Evolutionary conservation across 1,140 invertebrate genomes (phyloP).

Genomic region (Achatina immaculata): DNA sequence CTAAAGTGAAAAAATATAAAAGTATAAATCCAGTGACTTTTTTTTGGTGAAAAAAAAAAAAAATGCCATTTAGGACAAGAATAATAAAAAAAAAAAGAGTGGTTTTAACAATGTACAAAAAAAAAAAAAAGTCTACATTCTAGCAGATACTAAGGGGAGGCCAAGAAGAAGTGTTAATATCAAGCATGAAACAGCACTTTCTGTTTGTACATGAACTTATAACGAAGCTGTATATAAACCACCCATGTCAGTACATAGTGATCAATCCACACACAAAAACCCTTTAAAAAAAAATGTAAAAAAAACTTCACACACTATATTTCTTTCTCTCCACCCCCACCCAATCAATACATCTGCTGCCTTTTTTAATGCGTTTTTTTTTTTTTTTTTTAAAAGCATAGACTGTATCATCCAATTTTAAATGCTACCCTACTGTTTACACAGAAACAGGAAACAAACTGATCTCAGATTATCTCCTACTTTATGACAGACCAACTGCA

Average conservation of each 20-base stretch:
- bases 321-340: background rate
- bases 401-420: background rate
- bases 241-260: background rate
- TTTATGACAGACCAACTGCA: too few species aligned
- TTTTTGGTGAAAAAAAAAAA: background rate
- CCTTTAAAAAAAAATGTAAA: background rate
- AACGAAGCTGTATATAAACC: background rate
- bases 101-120: background rate
- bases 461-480: too few species aligned
- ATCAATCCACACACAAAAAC: background rate
- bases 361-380: background rate
- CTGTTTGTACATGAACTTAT: background rate
- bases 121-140: background rate
- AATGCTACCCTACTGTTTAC: background rate
- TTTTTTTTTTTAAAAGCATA: background rate
- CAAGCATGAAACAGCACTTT: background rate
- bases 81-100: background rate
- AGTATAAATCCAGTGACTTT: background rate
- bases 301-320: too few species aligned
- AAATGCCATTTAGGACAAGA: background rate
- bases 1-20: background rate
- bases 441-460: too few species aligned
- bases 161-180: background rate
- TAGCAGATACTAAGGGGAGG: background rate
- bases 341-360: background rate